Conservation (phyloP, 2,888 invertebrate genomes). For the Creontiades dilutus region DNA sequence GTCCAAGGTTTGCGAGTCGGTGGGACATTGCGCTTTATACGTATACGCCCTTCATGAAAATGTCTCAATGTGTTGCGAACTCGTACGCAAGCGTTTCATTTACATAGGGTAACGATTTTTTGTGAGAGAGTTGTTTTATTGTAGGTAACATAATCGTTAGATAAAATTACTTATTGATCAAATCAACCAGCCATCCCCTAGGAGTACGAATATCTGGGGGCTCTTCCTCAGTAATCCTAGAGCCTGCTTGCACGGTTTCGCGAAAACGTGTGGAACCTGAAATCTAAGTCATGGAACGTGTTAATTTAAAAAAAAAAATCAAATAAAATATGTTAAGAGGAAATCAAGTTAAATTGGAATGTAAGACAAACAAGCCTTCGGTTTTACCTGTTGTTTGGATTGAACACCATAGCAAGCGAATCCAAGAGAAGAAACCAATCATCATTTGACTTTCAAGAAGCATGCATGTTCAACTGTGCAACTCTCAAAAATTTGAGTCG, state of each 20-base stretch:
- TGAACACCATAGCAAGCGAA: constrained; percentile 94
- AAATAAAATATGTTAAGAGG: too few relatives aligned
- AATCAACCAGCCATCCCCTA: constrained; percentile 96
- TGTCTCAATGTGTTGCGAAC: too few relatives aligned
- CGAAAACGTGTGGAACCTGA: constrained; percentile 91
- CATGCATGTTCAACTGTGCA: too few relatives aligned
- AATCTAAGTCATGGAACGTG: constrained; percentile 74
- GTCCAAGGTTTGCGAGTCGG: too few relatives aligned
- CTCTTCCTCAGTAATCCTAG: constrained; percentile 85
- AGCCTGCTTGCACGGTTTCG: constrained; percentile 84
- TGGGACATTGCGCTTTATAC: too few relatives aligned
- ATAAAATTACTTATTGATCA: constrained; percentile 88
- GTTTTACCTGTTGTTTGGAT: constrained; percentile 93
- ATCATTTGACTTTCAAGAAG: constrained; percentile 91
- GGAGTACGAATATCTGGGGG: constrained; percentile 91
- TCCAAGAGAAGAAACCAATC: constrained; percentile 96
- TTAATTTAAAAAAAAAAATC: neutral
- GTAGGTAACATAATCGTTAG: neutral
- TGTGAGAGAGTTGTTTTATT: too few relatives aligned
- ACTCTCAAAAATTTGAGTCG: too few relatives aligned
- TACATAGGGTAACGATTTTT: too few relatives aligned
- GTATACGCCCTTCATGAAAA: too few relatives aligned
- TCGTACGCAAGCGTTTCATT: too few relatives aligned
- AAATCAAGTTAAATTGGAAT: too few relatives aligned
- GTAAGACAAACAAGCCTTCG: too few relatives aligned